Evolutionary conservation across 1,140 invertebrate genomes (phyloP), one percentile per base, ranked within the genome.

Genomic region (Plectus sambesii): DNA sequence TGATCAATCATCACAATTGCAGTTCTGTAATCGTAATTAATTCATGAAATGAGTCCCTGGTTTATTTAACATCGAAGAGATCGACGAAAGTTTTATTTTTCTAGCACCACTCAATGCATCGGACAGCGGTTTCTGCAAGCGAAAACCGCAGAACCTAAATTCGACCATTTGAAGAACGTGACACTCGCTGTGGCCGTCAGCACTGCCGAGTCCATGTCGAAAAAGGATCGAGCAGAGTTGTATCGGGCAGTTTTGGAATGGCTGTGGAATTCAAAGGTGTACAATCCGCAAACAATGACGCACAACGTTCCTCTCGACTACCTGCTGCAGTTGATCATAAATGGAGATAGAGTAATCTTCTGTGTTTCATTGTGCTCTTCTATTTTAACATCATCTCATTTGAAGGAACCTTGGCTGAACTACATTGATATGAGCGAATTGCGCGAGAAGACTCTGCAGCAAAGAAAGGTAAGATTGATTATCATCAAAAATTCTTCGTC

Each of bases 401-500:
- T n/a, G n/a, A n/a, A n/a, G n/a, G n/a, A n/a, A n/a, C n/a, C 48
- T 17, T 59, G 57, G 57, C 27, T 36, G 3, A 58, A 59, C 17
- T 60, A 60, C 17, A 25, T 60, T 20, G 47, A 58, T 42, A 22
- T 52, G 15, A n/a, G n/a, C 15, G 19, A 48, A 15, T 6, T 58
- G 23, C 6, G 41, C 5, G 19, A 49, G 24, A 15, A 12, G 9
- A 38, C 36, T 15, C 35, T 8, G 12, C 19, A 23, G 12, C 22
- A 49, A 49, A 15, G 24, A n/a, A 49, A 49, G 5, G 48, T 51
- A 27, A 51, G 17, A 9, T n/a, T 9, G 23, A 37, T 6, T 12
- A 20, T 35, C 20, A 44, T 53, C 23, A 20, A 27, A 15, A 17
- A 27, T 26, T 24, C 15, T 17, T 55, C 42, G 23, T 15, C 9